These are phyloP conservation scores for Sitobion miscanthi DNA, from an alignment of 1,140 invertebrate species.

Conservation along the genomic window DNA sequence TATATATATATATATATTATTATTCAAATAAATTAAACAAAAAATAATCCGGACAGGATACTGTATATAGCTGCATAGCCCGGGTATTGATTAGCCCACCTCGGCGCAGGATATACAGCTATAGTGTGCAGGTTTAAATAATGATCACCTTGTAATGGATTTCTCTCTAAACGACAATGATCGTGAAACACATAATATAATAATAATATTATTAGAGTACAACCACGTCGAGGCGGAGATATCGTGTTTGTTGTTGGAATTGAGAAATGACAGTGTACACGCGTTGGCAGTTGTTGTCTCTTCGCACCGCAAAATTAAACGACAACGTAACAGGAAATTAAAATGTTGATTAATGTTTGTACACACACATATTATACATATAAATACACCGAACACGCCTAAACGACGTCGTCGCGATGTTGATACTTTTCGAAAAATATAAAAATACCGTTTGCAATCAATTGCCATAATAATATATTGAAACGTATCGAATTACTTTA, in stretches of 20 bases:
- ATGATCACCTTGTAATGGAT: background rate
- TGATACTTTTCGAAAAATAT: background rate
- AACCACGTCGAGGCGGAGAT: background rate
- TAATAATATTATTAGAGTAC: background rate
- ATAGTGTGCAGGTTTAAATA: background rate
- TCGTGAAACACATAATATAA: background rate
- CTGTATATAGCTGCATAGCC: too few relatives aligned
- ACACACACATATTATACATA: background rate
- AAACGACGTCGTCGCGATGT: background rate
- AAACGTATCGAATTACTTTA: background rate
- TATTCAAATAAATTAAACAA: background rate
- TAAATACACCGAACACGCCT: background rate
- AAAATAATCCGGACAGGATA: background rate
- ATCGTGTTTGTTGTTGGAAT: background rate
- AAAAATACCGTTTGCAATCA: background rate
- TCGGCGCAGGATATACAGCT: background rate
- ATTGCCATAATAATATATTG: background rate
- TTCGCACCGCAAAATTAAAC: slow-evolving; percentile 14
- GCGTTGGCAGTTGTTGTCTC: background rate
- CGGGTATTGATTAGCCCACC: background rate
- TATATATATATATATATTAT: background rate
- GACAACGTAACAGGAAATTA: slow-evolving; percentile 37
- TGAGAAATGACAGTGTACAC: slow-evolving; percentile 22
- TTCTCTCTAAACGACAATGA: background rate
- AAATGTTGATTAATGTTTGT: slow-evolving; percentile 37